Evolutionary conservation across 2,797 vertebrate genomes (phyloP).

Genomic region (Scolopax rusticola): DNA sequence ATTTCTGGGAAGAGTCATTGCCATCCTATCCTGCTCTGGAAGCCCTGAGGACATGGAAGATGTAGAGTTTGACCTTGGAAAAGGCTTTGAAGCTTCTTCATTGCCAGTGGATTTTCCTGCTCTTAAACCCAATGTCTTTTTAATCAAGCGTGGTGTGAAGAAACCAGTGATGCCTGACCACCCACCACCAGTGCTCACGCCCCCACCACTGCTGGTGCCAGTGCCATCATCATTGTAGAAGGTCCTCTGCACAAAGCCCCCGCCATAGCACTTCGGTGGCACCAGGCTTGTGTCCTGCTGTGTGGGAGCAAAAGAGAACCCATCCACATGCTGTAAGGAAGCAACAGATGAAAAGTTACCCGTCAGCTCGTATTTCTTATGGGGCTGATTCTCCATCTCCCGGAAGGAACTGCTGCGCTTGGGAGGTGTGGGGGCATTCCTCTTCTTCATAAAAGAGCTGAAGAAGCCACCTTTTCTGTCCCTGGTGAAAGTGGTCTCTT

Average conservation of each 20-base stretch:
- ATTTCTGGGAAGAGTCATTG: conserved; percentile 89
- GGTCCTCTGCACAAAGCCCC: conserved; percentile 91
- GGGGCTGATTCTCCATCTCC: conserved; percentile 97
- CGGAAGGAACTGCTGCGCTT: conserved; percentile 98
- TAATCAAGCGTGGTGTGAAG: conserved; percentile 98
- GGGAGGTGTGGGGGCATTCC: conserved; percentile 94
- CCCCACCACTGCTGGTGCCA: conserved; percentile 74
- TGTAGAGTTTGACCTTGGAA: conserved; percentile 98
- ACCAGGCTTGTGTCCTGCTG: conserved; percentile 89
- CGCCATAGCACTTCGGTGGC: conserved; percentile 92
- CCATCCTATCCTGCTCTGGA: conserved; percentile 92
- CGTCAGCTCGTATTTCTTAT: conserved; percentile 96
- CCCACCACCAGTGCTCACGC: conserved; percentile 85
- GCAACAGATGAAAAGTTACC: conserved; percentile 87
- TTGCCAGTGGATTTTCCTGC: conserved; percentile 89
- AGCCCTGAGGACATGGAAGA: conserved; percentile 98
- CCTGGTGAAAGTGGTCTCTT: conserved; percentile 93
- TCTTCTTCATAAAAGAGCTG: conserved; percentile 99
- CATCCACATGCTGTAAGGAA: conserved; percentile 89
- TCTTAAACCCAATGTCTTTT: conserved; percentile 96
- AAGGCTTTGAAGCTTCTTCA: conserved; percentile 89
- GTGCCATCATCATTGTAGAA: conserved; percentile 79
- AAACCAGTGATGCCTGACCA: conserved; percentile 97
- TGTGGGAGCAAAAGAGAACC: conserved; percentile 84
- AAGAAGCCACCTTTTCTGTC: conserved; percentile 98